phyloP scores from a whole-genome alignment of 1,140 invertebrate genomes.

The Mactra quadrangularis region DNA sequence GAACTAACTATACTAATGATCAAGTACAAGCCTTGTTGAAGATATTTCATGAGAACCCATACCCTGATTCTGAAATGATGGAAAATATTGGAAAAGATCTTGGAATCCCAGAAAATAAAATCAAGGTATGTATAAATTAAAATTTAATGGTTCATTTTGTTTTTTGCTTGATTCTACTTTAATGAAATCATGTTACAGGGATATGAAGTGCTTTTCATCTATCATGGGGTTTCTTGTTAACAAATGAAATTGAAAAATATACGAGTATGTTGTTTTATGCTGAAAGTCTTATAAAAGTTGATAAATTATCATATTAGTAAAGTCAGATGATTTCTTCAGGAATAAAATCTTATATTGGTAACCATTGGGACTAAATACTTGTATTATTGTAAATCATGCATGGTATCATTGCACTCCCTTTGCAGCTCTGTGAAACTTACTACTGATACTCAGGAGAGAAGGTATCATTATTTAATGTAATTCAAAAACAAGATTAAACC shows the following conservation, averaged over 20 bases:
- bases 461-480: too few relatives aligned
- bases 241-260: neutral
- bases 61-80: conserved; percentile 73
- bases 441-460: too few relatives aligned
- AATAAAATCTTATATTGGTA: too few relatives aligned
- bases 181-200: neutral
- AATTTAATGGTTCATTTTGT: neutral
- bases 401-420: too few relatives aligned
- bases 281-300: too few relatives aligned
- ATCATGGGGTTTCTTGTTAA: neutral
- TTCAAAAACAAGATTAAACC: too few relatives aligned
- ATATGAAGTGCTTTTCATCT: neutral
- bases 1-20: conserved; percentile 71
- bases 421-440: too few relatives aligned
- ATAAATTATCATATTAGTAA: too few relatives aligned
- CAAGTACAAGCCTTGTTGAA: conserved; percentile 71
- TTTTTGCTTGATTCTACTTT: neutral
- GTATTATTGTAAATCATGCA: too few relatives aligned
- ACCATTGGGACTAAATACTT: too few relatives aligned
- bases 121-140: conserved; percentile 65
- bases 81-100: conserved; percentile 69
- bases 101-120: conserved; percentile 69
- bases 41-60: conserved; percentile 73
- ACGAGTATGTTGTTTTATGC: neutral
- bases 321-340: too few relatives aligned